These are phyloP conservation scores for Leptinotarsa peninsularis DNA, from an alignment of 2,888 invertebrate species.

Conservation along the genomic window DNA sequence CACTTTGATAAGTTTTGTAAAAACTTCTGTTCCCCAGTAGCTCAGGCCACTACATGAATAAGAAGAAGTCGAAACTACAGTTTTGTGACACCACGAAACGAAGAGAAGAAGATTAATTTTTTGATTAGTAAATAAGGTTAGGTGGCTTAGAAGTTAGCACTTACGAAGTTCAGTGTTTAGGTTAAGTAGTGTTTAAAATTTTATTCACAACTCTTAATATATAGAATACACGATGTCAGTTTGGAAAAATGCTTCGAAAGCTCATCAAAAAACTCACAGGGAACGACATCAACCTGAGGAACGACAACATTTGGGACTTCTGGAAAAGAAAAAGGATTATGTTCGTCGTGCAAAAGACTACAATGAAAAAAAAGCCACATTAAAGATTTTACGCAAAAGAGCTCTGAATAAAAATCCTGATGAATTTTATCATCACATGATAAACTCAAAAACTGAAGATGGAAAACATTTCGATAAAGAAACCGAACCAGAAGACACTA, in stretches of 20 bases:
- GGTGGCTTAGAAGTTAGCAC: no score
- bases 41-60: no score
- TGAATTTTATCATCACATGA: slow-evolving; percentile 99
- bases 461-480: slow-evolving; percentile 75
- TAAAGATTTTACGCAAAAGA: slow-evolving; percentile 85
- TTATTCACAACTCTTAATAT: not conserved
- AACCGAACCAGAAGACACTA: slow-evolving; percentile 80
- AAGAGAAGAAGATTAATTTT: no score
- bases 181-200: not conserved
- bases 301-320: slow-evolving; percentile 80
- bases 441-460: slow-evolving; percentile 80
- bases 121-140: no score
- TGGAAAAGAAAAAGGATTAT: slow-evolving; percentile 93
- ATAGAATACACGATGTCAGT: slow-evolving; percentile 79
- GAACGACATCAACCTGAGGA: slow-evolving; percentile 88
- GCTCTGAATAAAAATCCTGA: slow-evolving; percentile 96
- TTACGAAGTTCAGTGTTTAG: no score
- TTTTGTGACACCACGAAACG: no score
- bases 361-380: slow-evolving; percentile 83
- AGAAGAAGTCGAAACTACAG: no score
- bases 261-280: slow-evolving; percentile 84
- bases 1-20: no score
- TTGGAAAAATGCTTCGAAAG: slow-evolving; percentile 89
- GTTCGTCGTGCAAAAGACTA: slow-evolving; percentile 81
- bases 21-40: no score